phyloP scores from a whole-genome alignment of 2,888 invertebrate species.

The Rotaria socialis region DNA sequence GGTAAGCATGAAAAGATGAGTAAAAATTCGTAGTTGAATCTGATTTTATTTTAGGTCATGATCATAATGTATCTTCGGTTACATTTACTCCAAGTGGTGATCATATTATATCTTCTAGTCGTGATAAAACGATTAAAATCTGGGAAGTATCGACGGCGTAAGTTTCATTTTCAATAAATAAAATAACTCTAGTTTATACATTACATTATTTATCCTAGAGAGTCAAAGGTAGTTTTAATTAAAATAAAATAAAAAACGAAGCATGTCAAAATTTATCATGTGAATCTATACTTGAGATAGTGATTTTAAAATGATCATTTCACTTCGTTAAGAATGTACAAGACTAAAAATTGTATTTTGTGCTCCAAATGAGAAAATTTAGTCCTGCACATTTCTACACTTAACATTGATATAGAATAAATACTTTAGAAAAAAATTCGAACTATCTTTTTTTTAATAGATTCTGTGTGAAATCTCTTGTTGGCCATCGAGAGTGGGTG shows the following conservation, averaged over 20 bases:
- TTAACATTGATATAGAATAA: too few species aligned
- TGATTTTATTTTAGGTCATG: slow-evolving; percentile 69
- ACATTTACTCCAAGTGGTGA: slow-evolving; percentile 93
- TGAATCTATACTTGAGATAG: not conserved
- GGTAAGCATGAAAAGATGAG: not conserved
- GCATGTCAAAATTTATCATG: not conserved
- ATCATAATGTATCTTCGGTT: slow-evolving; percentile 97
- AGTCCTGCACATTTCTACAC: too few species aligned
- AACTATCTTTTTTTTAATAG: slow-evolving; percentile 48
- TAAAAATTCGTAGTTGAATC: too few species aligned
- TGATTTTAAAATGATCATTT: not conserved
- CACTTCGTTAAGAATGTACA: not conserved
- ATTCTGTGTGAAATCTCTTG: slow-evolving; percentile 93
- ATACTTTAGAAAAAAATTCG: too few species aligned
- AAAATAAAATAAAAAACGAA: not conserved
- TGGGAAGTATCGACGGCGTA: slow-evolving; percentile 83
- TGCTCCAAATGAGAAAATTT: too few species aligned
- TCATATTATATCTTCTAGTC: slow-evolving; percentile 85
- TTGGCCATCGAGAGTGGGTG: slow-evolving; percentile 83
- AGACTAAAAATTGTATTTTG: too few species aligned
- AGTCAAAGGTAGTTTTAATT: not conserved
- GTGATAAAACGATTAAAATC: slow-evolving; percentile 97
- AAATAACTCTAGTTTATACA: too few species aligned
- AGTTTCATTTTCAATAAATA: not conserved
- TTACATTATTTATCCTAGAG: not conserved